A percentile compares a stretch with the other conserved stretches of the same genome.
phyloP scores from a whole-genome alignment of 2,797 vertebrate species.

The Spinus pinus region DNA sequence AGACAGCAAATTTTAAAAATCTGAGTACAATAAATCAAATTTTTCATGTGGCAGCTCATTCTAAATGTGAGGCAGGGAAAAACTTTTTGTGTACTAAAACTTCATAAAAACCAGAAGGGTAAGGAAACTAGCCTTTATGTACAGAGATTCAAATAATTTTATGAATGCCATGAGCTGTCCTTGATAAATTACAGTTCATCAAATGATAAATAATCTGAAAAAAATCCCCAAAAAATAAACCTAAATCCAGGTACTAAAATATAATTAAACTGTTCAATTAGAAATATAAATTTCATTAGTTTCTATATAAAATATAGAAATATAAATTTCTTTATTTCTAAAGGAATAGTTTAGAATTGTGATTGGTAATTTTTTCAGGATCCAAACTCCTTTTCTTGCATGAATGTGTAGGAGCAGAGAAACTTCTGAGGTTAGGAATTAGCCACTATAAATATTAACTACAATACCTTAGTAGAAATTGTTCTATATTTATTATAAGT shows the following conservation, averaged over 20 bases:
- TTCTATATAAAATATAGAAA: background rate
- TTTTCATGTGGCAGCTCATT: background rate
- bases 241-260: background rate
- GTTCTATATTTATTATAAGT: conserved; percentile 18
- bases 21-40: background rate
- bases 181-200: background rate
- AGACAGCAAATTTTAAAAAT: background rate
- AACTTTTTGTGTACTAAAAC: background rate
- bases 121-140: background rate
- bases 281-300: background rate
- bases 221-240: background rate
- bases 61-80: background rate
- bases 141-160: background rate
- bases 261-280: background rate
- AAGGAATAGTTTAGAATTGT: background rate
- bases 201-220: background rate
- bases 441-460: conserved; percentile 23
- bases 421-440: background rate
- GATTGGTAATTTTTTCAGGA: background rate
- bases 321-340: background rate
- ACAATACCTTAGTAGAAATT: background rate
- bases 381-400: background rate
- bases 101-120: background rate
- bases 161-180: background rate
- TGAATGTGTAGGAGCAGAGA: background rate